Evolutionary conservation across 2,888 invertebrate genomes (phyloP), one percentile per base, ranked within the genome.

Genomic region (Eristalinus sepulchralis): DNA sequence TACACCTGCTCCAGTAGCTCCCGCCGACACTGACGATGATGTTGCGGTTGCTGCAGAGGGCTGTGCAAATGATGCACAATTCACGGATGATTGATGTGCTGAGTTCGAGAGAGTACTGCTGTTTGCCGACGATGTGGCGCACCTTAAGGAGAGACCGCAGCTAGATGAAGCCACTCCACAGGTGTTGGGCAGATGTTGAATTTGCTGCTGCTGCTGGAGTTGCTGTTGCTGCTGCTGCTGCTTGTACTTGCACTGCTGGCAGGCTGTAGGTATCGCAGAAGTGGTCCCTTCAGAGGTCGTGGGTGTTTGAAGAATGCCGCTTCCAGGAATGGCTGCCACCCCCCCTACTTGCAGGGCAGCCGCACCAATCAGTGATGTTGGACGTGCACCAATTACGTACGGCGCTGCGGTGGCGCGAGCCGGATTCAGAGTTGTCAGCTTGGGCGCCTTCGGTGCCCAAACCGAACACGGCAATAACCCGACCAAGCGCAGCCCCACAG

Each of bases 381-480:
- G 86, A 62, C 86, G 86, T 75, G 83, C 78, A 73, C 72, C 81
- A 85, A 88, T 39, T 39, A 86, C 72, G 88, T 93, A 93, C 0
- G 92, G 93, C 70, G 91, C 89, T 36, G 88, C 88, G 47, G 83
- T 88, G 13, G 87, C 57, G 6, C 92, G 90, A 13, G 89, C 88
- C 60, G 88, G 79, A 34, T 78, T 64, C 64, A 88, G 66, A 76
- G 89, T 80, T 36, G 90, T 85, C 78, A 90, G 73, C 81, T 91
- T 91, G 34, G 91, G 89, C 67, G 91, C 90, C 88, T 92, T 92
- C 31, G 91, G 89, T 88, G 89, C 84, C 90, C 90, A 89, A 78
- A 90, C 88, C 68, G 89, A 92, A 89, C 92, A 92, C 88, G 92
- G 92, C 89, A 92, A 84, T 79, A 91, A 89, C 88, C 91, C 91